Conservation (phyloP, 2,888 invertebrate species). For the Spatulosminthurus flaviceps region DNA sequence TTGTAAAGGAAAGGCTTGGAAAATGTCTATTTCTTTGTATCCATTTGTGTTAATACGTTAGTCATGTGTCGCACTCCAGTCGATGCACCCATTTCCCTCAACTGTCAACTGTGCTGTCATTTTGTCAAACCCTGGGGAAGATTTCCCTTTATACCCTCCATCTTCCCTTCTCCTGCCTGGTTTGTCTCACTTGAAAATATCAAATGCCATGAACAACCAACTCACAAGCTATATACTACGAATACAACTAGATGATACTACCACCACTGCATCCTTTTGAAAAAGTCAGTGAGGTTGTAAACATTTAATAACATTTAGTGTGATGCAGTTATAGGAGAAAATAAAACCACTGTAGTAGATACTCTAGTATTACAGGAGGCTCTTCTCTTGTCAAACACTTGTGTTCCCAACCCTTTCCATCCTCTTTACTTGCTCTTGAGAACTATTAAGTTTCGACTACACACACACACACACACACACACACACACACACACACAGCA, state of each 20-base stretch:
- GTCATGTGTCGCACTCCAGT: not conserved
- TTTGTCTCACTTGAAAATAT: not conserved
- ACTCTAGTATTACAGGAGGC: too few species aligned
- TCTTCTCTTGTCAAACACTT: not conserved
- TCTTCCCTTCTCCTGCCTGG: not conserved
- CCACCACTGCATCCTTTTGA: too few species aligned
- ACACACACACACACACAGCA: too few species aligned
- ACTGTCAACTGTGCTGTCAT: constrained; percentile 42
- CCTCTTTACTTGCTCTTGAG: not conserved
- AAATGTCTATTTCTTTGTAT: not conserved
- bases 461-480: too few species aligned
- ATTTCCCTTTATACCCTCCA: not conserved
- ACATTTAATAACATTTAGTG: constrained; percentile 11
- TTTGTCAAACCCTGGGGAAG: constrained; percentile 26
- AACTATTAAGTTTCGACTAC: not conserved
- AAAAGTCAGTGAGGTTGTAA: constrained; percentile 6
- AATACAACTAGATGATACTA: too few species aligned
- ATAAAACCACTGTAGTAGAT: not conserved
- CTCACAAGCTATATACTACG: not conserved
- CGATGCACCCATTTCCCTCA: constrained; percentile 36
- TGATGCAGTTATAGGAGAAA: not conserved
- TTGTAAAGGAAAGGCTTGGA: too few species aligned
- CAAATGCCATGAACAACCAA: not conserved
- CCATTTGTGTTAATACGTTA: not conserved
- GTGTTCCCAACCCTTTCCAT: not conserved